These are phyloP conservation scores for Drosophila atripex DNA, from an alignment of 2,888 invertebrate species.

Conservation along the genomic window DNA sequence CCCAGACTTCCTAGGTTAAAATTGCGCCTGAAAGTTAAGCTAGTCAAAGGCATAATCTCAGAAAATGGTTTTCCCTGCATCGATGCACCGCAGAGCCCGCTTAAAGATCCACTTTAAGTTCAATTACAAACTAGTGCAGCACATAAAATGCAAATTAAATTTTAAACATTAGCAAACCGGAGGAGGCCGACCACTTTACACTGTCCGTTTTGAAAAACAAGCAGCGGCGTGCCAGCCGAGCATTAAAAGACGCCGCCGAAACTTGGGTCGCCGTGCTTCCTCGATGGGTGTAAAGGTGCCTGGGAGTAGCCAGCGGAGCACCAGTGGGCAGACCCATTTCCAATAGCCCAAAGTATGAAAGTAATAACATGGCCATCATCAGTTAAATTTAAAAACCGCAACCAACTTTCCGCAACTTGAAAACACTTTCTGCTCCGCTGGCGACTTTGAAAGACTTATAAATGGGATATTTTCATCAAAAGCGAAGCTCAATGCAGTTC, in stretches of 20 bases:
- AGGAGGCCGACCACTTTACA: constrained; percentile 40
- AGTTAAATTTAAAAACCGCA: constrained; percentile 69
- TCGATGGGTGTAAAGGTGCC: constrained; percentile 35
- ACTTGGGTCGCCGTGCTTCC: constrained; percentile 50
- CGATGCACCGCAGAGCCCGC: constrained; percentile 15
- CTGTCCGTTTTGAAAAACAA: constrained; percentile 16
- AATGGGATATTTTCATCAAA: constrained; percentile 34
- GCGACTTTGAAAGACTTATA: constrained; percentile 49
- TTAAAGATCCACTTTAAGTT: constrained; percentile 36
- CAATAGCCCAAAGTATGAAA: constrained; percentile 51
- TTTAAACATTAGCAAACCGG: constrained; percentile 40
- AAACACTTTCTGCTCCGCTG: constrained; percentile 67
- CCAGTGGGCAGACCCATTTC: constrained; percentile 51
- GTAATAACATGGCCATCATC: constrained; percentile 62
- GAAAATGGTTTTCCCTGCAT: constrained; percentile 25
- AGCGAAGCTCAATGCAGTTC: constrained; percentile 54
- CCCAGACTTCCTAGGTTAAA: constrained; percentile 27
- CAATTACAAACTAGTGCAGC: constrained; percentile 55
- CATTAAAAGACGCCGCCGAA: constrained; percentile 64
- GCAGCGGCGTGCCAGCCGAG: constrained; percentile 51
- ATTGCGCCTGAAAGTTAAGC: constrained; percentile 24
- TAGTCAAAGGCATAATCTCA: constrained; percentile 29
- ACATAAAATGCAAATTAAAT: constrained; percentile 59
- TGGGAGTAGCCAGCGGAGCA: constrained; percentile 10
- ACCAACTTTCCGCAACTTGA: constrained; percentile 71